Evolutionary conservation across 2,888 invertebrate species (phyloP), one percentile per base, ranked within the genome.

Genomic region (Lycophotia porphyrea): DNA sequence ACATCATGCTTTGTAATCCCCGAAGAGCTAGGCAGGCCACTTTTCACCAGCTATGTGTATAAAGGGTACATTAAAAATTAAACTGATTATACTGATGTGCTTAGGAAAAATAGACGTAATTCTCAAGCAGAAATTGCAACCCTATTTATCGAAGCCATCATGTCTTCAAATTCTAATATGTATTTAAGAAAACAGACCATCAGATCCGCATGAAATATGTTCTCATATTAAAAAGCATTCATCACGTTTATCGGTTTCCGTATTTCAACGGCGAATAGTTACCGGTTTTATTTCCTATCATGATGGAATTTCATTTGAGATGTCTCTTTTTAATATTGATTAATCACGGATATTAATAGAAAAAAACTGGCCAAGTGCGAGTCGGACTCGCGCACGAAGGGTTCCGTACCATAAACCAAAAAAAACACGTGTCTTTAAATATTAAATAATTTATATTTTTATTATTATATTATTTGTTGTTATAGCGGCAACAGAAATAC

Each of bases 201-300:
- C 42, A 52, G 21, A 61, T 47, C 27, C 31, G 11, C n/a, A 64
- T 83, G 83, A 85, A 36, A 67, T 55, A 83, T 74, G 78, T 63
- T 36, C 80, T 67, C 66, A 87, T 89, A 90, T 90, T 91, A 89
- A 88, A 89, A 84, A 68, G 52, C 82, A 84, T 91, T 80, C 76
- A 90, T 91, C 90, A 91, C 76, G 78, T 84, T 85, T 88, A 87
- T 86, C 44, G 84, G 81, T 80, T 76, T 74, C 74, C 78, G 76
- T 84, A 78, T 76, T 78, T 80, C 74, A 72, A 74, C n/a, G 39
- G 36, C 15, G 34, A 74, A 27, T 34, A 24, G n/a, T 13, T 36
- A n/a, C 31, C 36, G 67, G 70, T 66, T 39, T 71, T 75, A 66
- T 80, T 69, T 61, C 36, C 63, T 74, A 74, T 71, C 71, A 71